Conservation (phyloP, 2,888 invertebrate genomes). For the Tridacna crocea region DNA sequence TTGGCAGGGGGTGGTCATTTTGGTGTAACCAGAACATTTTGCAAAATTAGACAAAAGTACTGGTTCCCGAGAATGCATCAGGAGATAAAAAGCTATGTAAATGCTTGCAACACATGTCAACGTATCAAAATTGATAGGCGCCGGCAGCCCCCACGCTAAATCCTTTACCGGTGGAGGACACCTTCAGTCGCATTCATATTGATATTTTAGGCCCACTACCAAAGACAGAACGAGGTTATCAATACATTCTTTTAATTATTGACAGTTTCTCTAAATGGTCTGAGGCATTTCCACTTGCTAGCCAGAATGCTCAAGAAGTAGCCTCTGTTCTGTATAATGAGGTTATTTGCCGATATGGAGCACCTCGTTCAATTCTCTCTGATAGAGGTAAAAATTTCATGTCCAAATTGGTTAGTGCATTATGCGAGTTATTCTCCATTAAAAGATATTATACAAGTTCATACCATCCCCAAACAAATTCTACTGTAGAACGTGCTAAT, state of each 20-base stretch:
- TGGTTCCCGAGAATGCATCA: slow-evolving; percentile 36
- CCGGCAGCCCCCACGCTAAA: slow-evolving; percentile 36
- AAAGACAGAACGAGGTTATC: slow-evolving; percentile 30
- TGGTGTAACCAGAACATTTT: too few relatives aligned
- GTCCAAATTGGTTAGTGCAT: slow-evolving; percentile 54
- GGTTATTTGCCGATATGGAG: slow-evolving; percentile 37
- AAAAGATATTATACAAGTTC: slow-evolving; percentile 48
- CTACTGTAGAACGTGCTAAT: slow-evolving; percentile 48
- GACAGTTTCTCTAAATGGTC: slow-evolving; percentile 50
- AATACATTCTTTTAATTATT: slow-evolving; percentile 39
- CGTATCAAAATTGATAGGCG: slow-evolving; percentile 29
- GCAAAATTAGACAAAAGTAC: too few relatives aligned
- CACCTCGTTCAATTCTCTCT: slow-evolving; percentile 27
- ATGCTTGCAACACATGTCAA: slow-evolving; percentile 32
- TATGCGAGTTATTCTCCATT: slow-evolving; percentile 57
- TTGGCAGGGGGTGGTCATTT: too few relatives aligned
- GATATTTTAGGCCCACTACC: slow-evolving; percentile 40
- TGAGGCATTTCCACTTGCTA: slow-evolving; percentile 37
- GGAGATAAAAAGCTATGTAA: slow-evolving; percentile 26
- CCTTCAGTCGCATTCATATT: slow-evolving; percentile 33
- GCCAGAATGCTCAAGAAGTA: slow-evolving; percentile 40
- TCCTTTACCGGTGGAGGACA: slow-evolving; percentile 44
- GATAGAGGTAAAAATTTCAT: slow-evolving; percentile 57
- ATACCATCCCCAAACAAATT: slow-evolving; percentile 61
- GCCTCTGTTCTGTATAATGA: slow-evolving; percentile 38